A percentile compares a stretch with the other conserved stretches of the same genome.
These are phyloP conservation scores for Hiodon tergisus DNA, from an alignment of 2,113 vertebrate species.

Conservation along the genomic window DNA sequence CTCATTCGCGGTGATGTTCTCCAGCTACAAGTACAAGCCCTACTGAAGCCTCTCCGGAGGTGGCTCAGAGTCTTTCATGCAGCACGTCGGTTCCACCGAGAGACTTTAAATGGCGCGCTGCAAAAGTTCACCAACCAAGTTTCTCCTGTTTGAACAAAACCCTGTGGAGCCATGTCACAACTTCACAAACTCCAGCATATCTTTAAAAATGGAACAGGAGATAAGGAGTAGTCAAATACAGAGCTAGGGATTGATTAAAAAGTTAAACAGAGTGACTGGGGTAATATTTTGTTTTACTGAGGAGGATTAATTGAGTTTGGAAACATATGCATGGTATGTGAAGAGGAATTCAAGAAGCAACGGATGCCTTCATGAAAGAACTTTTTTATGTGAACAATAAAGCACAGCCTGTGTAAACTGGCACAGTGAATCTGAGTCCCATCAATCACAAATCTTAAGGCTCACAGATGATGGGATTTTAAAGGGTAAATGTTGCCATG, in stretches of 20 bases:
- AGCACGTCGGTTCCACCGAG: too few relatives aligned
- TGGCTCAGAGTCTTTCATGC: too few relatives aligned
- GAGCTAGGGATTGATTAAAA: constrained; percentile 15
- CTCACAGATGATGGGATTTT: not conserved
- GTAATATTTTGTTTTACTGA: not conserved
- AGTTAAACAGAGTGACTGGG: not conserved
- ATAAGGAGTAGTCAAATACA: not conserved
- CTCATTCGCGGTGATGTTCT: too few relatives aligned
- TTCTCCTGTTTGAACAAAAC: not conserved
- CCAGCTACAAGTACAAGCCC: too few relatives aligned
- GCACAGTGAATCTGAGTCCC: not conserved
- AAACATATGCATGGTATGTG: constrained; percentile 2
- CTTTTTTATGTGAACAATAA: constrained; percentile 1
- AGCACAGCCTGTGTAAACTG: not conserved
- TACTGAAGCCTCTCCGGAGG: too few relatives aligned
- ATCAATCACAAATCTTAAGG: not conserved
- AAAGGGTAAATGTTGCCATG: not conserved
- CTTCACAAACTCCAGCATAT: not conserved
- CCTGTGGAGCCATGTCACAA: not conserved
- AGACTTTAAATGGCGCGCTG: too few relatives aligned
- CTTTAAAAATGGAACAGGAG: not conserved
- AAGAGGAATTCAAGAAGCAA: not conserved
- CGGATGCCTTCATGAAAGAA: not conserved
- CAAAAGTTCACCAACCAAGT: too few relatives aligned
- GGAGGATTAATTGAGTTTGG: constrained; percentile 11